Evolutionary conservation across 2,113 vertebrate genomes (phyloP).

Genomic region (Sminthopsis crassicaudata): DNA sequence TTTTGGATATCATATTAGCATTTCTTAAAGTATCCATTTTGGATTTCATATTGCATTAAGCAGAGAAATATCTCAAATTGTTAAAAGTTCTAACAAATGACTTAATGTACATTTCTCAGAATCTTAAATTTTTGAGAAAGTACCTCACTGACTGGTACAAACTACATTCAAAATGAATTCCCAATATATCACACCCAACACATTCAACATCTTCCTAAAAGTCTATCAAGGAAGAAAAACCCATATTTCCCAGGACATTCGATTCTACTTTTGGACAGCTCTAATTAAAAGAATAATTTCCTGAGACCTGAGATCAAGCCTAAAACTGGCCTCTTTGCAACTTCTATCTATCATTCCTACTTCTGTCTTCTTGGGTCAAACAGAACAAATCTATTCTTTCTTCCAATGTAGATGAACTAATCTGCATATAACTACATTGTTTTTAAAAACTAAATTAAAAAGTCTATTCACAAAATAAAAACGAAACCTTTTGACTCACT

Average conservation of each 20-base stretch:
- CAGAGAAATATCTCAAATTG: not conserved
- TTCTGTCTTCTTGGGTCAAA: not conserved
- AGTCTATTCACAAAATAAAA: conserved; percentile 40
- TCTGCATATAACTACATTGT: not conserved
- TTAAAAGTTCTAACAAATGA: not conserved
- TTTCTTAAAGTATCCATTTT: not conserved
- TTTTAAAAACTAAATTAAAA: conserved; percentile 43
- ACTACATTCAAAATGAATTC: not conserved
- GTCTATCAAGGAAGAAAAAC: not conserved
- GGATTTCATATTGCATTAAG: not conserved
- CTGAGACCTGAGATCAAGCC: not conserved
- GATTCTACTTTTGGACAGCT: not conserved
- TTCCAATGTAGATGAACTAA: not conserved
- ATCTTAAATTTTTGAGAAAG: not conserved
- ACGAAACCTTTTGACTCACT: conserved; percentile 88
- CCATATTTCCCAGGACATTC: not conserved
- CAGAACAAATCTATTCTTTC: not conserved
- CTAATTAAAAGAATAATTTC: not conserved
- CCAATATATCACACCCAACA: not conserved
- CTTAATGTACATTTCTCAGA: not conserved
- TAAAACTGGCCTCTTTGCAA: not conserved
- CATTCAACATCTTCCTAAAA: not conserved
- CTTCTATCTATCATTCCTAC: not conserved
- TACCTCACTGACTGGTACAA: not conserved
- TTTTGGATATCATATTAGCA: conserved; percentile 32